phyloP scores from a whole-genome alignment of 1,140 invertebrate species.

The Tribolium castaneum region DNA sequence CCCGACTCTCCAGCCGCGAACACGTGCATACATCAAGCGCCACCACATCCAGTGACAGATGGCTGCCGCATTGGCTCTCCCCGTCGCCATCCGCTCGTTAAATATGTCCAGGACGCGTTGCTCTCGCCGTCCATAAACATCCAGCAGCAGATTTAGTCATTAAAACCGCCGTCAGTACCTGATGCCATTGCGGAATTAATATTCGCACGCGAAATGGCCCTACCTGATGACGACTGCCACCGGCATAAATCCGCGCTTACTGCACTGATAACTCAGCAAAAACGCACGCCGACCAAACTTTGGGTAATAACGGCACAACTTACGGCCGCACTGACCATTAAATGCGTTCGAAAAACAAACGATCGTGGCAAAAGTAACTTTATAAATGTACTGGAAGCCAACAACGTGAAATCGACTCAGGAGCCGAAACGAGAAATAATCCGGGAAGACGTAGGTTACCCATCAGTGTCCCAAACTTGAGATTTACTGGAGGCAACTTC shows the following conservation, averaged over 20 bases:
- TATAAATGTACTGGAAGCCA: constrained; percentile 34
- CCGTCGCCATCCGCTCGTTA: constrained; percentile 37
- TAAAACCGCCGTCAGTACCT: constrained; percentile 50
- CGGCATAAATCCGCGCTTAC: neutral
- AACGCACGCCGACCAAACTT: neutral
- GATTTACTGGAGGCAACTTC: constrained; percentile 40
- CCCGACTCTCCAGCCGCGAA: constrained; percentile 32
- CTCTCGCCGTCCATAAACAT: constrained; percentile 30
- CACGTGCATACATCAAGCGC: constrained; percentile 50
- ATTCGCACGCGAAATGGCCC: constrained; percentile 10
- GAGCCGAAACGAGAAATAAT: constrained; percentile 39
- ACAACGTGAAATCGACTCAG: constrained; percentile 22
- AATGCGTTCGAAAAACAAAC: constrained; percentile 22
- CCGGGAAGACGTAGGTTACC: constrained; percentile 31
- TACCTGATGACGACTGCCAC: constrained; percentile 15
- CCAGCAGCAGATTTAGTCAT: constrained; percentile 47
- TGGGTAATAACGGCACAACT: neutral
- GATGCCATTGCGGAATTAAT: constrained; percentile 48
- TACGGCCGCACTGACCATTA: constrained; percentile 11
- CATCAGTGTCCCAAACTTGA: constrained; percentile 45
- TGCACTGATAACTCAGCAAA: no score
- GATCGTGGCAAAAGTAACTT: constrained; percentile 24
- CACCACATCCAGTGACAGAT: constrained; percentile 50
- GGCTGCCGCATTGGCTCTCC: constrained; percentile 41
- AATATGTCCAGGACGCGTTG: constrained; percentile 41